These are phyloP conservation scores for Tetheella fluctuosa DNA, from an alignment of 2,888 invertebrate genomes.

Conservation along the genomic window DNA sequence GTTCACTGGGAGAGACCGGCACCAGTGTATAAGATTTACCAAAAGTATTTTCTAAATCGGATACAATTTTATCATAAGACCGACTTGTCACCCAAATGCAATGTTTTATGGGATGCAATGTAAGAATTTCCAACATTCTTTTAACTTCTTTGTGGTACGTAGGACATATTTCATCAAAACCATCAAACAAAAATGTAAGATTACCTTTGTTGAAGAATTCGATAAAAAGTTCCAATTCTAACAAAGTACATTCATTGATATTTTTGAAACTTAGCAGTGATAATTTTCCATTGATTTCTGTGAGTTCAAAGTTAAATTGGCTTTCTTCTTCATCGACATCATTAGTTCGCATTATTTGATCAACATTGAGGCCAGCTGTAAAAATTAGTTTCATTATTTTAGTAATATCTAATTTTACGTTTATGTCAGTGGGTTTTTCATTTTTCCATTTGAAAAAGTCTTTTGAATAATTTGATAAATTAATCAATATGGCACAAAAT, in stretches of 20 bases:
- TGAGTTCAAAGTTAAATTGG: neutral
- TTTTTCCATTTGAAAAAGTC: neutral
- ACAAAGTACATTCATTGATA: conserved; percentile 1
- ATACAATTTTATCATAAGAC: conserved; percentile 25
- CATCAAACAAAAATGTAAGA: conserved; percentile 22
- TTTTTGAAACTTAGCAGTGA: neutral
- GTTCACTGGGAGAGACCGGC: conserved; percentile 18
- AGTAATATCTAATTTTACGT: neutral
- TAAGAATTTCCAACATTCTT: neutral
- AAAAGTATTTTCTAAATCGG: conserved; percentile 21
- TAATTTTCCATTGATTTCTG: conserved; percentile 5
- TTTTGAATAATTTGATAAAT: neutral
- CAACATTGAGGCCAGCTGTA: conserved; percentile 2
- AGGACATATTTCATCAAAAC: conserved; percentile 13
- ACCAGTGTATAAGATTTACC: conserved; percentile 19
- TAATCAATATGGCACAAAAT: conserved; percentile 6
- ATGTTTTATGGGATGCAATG: conserved; percentile 12
- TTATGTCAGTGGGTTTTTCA: neutral
- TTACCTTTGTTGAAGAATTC: conserved; percentile 17
- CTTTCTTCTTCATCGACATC: neutral
- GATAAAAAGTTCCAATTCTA: conserved; percentile 9
- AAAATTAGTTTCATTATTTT: neutral
- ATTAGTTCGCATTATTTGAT: neutral
- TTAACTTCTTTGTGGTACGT: conserved; percentile 2
- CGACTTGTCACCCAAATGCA: conserved; percentile 29